Percentiles rank a stretch among this genome's conserved stretches.
phyloP scores from a whole-genome alignment of 2,888 invertebrate species.

The Zygothrica quintamaculata region DNA sequence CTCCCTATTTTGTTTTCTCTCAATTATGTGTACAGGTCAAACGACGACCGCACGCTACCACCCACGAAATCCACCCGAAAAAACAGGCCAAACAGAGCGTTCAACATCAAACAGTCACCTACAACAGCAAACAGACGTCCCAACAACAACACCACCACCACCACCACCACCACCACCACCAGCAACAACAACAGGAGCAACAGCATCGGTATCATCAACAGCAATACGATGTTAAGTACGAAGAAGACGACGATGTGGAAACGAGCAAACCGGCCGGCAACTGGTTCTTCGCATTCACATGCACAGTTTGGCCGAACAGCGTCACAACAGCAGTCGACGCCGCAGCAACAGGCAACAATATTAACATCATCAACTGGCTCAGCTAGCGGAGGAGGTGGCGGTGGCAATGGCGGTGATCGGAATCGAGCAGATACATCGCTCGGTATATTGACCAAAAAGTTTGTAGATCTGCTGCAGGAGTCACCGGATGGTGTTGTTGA shows the following conservation, averaged over 20 bases:
- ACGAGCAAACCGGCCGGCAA: constrained; percentile 55
- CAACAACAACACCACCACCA: constrained; percentile 44
- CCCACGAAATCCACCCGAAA: constrained; percentile 84
- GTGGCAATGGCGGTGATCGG: constrained; percentile 69
- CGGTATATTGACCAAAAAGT: constrained; percentile 97
- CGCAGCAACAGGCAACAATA: constrained; percentile 47
- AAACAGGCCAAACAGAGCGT: constrained; percentile 85
- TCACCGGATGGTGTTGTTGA: constrained; percentile 96
- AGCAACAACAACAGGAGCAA: constrained; percentile 42
- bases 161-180: no score
- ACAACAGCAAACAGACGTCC: constrained; percentile 55
- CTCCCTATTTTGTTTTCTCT: constrained; percentile 20
- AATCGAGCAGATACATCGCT: constrained; percentile 92
- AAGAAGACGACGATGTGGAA: constrained; percentile 67
- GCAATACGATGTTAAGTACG: constrained; percentile 50
- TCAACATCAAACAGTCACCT: constrained; percentile 75
- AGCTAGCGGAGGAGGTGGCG: constrained; percentile 22
- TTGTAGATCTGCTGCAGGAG: constrained; percentile 94
- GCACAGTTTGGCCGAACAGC: constrained; percentile 49
- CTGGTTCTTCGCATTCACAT: constrained; percentile 52
- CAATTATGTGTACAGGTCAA: constrained; percentile 88
- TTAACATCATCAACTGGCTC: constrained; percentile 34
- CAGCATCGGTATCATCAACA: constrained; percentile 41
- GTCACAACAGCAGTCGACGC: constrained; percentile 60
- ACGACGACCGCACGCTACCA: constrained; percentile 86